Evolutionary conservation across 2,113 vertebrate species (phyloP).

Genomic region (Mystacornis crossleyi): DNA sequence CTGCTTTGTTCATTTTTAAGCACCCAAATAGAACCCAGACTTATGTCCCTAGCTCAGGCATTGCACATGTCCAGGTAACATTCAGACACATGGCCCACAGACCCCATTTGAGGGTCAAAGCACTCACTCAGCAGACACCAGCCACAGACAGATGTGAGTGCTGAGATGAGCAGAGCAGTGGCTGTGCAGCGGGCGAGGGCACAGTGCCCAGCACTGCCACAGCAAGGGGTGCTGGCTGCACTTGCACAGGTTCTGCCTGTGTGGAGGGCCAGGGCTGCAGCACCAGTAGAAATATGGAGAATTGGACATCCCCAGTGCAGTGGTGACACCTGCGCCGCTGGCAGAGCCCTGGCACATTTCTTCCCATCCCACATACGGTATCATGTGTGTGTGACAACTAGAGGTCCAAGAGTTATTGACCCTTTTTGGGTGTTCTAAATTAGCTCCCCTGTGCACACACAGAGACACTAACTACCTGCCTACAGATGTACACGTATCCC

Average conservation of each 20-base stretch:
- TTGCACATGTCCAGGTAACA: background rate
- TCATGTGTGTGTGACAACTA: fast-evolving
- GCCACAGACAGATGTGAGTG: fast-evolving
- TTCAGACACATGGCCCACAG: background rate
- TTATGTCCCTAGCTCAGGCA: background rate
- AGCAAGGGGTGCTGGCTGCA: background rate
- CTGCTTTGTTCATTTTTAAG: no score
- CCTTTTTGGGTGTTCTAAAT: background rate
- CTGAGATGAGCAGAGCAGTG: background rate
- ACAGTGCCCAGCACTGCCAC: background rate
- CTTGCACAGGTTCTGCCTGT: background rate
- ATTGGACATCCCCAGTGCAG: fast-evolving
- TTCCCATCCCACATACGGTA: background rate
- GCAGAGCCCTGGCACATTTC: background rate
- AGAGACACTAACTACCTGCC: background rate
- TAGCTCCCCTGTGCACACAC: background rate
- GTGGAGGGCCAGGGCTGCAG: background rate
- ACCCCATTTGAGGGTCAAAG: background rate
- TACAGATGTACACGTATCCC: background rate
- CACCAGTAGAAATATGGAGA: fast-evolving
- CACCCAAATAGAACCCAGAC: background rate
- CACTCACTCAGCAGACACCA: background rate
- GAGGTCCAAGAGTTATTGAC: background rate
- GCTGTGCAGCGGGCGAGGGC: background rate
- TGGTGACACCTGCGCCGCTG: background rate